These are phyloP conservation scores for Rhinoraja longicauda DNA, from an alignment of 2,797 vertebrate species.

Conservation along the genomic window DNA sequence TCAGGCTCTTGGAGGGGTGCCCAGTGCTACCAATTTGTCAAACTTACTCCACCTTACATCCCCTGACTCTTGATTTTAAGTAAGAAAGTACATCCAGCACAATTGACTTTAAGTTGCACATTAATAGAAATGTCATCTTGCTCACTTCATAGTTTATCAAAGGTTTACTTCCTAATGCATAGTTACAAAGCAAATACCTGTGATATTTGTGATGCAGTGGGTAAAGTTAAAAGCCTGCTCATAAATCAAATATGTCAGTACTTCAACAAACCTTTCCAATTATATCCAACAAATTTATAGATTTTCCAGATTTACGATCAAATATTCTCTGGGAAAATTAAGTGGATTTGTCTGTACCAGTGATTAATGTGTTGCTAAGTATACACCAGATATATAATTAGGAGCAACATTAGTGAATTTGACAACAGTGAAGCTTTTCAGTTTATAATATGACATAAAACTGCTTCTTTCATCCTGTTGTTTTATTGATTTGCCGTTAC, in stretches of 20 bases:
- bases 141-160: not conserved
- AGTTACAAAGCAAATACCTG: not conserved
- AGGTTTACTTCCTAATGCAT: not conserved
- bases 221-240: not conserved
- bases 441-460: not conserved
- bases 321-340: conserved; percentile 18
- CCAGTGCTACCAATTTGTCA: not conserved
- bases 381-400: not conserved
- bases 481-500: not conserved
- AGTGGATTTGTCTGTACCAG: not conserved
- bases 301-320: not conserved
- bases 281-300: not conserved
- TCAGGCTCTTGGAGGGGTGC: too few species aligned
- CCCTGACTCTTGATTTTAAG: not conserved
- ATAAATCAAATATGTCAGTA: not conserved
- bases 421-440: conserved; percentile 1
- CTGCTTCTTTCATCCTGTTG: not conserved
- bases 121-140: not conserved
- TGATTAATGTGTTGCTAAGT: not conserved
- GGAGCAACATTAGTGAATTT: not conserved
- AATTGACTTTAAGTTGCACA: not conserved
- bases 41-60: not conserved
- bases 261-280: not conserved
- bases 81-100: not conserved
- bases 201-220: not conserved